A percentile compares a stretch with the other conserved stretches of the same genome.
Conservation (phyloP, 2,888 invertebrate species). For the Thyatira batis region DNA sequence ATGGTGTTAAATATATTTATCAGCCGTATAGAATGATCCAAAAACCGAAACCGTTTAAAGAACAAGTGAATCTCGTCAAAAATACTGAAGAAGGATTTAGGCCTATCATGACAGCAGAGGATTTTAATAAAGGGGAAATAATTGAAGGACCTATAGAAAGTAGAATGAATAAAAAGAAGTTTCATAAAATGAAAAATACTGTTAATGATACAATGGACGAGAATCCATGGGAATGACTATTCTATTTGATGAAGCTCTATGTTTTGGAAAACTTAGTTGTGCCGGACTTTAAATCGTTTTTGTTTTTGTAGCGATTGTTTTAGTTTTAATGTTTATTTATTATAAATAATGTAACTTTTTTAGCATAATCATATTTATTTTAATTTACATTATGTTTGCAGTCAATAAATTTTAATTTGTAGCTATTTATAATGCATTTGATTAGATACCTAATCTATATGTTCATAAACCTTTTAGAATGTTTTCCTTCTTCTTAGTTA, state of each 20-base stretch:
- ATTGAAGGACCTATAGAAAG: slow-evolving; percentile 59
- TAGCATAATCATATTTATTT: background rate
- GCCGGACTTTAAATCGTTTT: slow-evolving; percentile 65
- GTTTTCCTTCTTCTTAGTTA: too few relatives aligned
- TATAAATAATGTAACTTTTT: background rate
- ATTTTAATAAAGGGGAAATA: slow-evolving; percentile 73
- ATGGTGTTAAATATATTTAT: slow-evolving; percentile 66
- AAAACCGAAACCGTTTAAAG: slow-evolving; percentile 52
- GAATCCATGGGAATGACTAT: slow-evolving; percentile 79
- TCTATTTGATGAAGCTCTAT: slow-evolving; percentile 70
- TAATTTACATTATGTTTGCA: background rate
- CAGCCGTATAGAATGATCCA: slow-evolving; percentile 50
- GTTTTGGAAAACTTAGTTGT: slow-evolving; percentile 65
- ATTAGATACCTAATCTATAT: slow-evolving; percentile 1
- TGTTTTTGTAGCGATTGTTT: slow-evolving; percentile 48
- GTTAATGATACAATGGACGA: slow-evolving; percentile 66
- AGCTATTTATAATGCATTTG: background rate
- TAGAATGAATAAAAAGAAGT: slow-evolving; percentile 58
- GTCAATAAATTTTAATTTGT: slow-evolving; percentile 1
- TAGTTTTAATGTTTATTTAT: background rate
- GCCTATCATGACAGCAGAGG: slow-evolving; percentile 53
- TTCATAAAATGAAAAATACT: slow-evolving; percentile 59
- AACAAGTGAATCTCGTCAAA: slow-evolving; percentile 35
- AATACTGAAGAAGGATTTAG: slow-evolving; percentile 35
- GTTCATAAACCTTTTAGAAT: too few relatives aligned